Conservation (phyloP, 2,888 invertebrate genomes). For the Dione vanillae region DNA sequence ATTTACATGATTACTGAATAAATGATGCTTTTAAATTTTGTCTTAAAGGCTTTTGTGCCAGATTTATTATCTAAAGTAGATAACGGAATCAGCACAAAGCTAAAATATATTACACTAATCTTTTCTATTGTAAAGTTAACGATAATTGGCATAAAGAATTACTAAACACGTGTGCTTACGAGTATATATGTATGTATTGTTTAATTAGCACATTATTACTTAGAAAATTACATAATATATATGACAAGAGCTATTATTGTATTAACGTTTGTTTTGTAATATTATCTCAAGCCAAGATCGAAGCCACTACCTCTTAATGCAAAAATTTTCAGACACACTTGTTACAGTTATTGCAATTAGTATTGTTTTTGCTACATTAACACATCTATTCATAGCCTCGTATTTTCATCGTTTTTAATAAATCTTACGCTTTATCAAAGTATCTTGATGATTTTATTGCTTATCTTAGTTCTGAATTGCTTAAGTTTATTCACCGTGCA, state of each 20-base stretch:
- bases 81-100: neutral
- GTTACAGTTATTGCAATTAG: slow-evolving; percentile 49
- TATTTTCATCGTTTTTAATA: slow-evolving; percentile 62
- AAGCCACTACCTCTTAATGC: slow-evolving; percentile 6
- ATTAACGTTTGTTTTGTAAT: slow-evolving; percentile 3
- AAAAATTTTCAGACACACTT: slow-evolving; percentile 1
- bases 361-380: slow-evolving; percentile 70
- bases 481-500: slow-evolving; percentile 39
- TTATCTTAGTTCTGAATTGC: slow-evolving; percentile 55
- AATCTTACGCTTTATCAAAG: slow-evolving; percentile 58
- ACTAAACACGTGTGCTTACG: too few species aligned
- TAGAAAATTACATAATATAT: neutral
- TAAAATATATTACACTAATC: neutral
- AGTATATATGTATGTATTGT: neutral
- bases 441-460: slow-evolving; percentile 71
- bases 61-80: slow-evolving; percentile 8
- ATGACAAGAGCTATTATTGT: neutral
- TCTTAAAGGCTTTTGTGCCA: slow-evolving; percentile 21
- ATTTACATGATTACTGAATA: slow-evolving; percentile 30
- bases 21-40: slow-evolving; percentile 31
- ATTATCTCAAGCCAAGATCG: slow-evolving; percentile 11
- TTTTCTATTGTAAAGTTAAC: neutral
- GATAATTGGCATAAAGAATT: neutral
- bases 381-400: slow-evolving; percentile 66
- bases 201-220: neutral